These are phyloP conservation scores for Julus scandinavius DNA, from an alignment of 2,888 invertebrate genomes.

Conservation along the genomic window DNA sequence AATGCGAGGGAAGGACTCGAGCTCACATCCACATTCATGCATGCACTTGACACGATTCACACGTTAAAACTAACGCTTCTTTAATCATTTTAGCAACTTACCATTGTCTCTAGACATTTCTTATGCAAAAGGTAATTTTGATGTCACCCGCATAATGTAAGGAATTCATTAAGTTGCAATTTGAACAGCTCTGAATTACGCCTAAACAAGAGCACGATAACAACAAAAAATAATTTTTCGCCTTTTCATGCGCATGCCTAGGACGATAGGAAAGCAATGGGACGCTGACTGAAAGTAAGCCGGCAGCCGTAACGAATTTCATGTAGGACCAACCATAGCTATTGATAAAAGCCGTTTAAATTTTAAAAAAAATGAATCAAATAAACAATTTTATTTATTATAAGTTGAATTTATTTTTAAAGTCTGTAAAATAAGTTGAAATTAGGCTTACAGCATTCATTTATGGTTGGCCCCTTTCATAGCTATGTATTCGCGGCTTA, in stretches of 20 bases:
- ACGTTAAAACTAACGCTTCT: too few species aligned
- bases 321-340: too few species aligned
- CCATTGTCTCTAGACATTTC: constrained; percentile 38
- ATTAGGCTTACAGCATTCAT: too few species aligned
- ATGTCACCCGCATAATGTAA: not conserved
- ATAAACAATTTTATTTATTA: too few species aligned
- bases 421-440: too few species aligned
- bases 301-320: too few species aligned
- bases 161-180: not conserved
- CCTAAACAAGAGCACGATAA: not conserved
- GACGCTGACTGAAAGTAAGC: not conserved
- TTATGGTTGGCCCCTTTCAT: too few species aligned
- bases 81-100: not conserved
- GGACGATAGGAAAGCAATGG: too few species aligned
- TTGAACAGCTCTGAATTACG: not conserved
- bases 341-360: too few species aligned
- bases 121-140: not conserved
- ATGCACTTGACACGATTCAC: not conserved
- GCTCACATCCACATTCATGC: not conserved
- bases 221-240: not conserved
- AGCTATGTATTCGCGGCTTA: too few species aligned
- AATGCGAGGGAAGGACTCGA: not conserved
- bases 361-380: too few species aligned
- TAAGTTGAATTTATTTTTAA: too few species aligned
- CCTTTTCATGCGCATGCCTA: not conserved